Evolutionary conservation across 2,797 vertebrate species (phyloP).

Genomic region (Menidia menidia): DNA sequence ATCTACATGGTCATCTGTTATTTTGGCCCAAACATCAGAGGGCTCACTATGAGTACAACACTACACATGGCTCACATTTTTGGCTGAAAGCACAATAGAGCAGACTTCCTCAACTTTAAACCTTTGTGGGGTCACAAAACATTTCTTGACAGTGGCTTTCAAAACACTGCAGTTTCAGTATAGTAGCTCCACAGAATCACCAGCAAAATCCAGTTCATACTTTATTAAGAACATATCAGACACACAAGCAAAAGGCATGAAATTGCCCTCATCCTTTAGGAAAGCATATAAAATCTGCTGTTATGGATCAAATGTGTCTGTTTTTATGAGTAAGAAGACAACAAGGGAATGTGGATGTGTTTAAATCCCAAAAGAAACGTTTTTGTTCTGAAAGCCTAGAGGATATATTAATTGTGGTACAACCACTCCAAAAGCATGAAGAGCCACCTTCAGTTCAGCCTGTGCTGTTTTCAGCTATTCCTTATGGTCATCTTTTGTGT

Average conservation of each 20-base stretch:
- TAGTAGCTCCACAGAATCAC: neutral
- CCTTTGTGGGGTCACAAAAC: slow-evolving; percentile 23
- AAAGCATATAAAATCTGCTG: too few relatives aligned
- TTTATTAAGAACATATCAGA: neutral
- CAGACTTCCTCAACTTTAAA: slow-evolving; percentile 37
- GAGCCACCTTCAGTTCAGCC: neutral
- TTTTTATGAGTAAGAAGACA: neutral
- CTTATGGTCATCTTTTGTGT: neutral
- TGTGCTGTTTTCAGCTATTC: neutral
- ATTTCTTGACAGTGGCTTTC: neutral
- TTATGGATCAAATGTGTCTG: neutral
- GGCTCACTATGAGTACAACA: slow-evolving; percentile 38
- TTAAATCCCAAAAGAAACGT: neutral
- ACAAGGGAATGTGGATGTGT: neutral
- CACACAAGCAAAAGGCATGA: neutral
- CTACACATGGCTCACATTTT: slow-evolving; percentile 49
- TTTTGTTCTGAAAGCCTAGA: neutral
- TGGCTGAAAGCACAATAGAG: slow-evolving; percentile 32
- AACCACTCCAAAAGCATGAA: neutral
- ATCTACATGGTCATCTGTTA: slow-evolving; percentile 66
- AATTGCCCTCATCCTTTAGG: too few relatives aligned
- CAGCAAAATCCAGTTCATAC: slow-evolving; percentile 1
- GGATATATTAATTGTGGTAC: neutral
- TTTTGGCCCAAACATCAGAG: slow-evolving; percentile 61
- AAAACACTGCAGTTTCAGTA: slow-evolving; percentile 14